Conservation (phyloP, 2,797 vertebrate species). For the Anguilla pacifica region DNA sequence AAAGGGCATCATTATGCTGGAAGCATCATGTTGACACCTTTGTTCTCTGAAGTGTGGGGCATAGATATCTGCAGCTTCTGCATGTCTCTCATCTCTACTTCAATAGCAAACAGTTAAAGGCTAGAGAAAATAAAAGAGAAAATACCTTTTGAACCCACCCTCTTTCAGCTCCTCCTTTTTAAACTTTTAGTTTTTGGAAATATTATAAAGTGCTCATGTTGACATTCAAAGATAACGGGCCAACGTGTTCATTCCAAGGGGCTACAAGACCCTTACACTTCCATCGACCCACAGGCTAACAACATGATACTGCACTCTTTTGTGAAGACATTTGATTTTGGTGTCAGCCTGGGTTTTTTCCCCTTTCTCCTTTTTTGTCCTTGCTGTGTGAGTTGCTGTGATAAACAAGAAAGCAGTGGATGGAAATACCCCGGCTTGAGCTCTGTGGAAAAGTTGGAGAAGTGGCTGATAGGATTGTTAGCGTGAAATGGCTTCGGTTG, state of each 20-base stretch:
- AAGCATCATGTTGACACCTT: slow-evolving; percentile 5
- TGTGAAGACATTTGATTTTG: slow-evolving; percentile 7
- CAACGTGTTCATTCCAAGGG: background rate
- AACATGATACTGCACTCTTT: background rate
- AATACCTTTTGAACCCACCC: background rate
- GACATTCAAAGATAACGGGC: slow-evolving; percentile 18
- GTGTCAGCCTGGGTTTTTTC: background rate
- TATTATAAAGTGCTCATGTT: background rate
- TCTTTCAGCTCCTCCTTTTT: background rate
- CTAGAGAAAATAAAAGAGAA: slow-evolving; percentile 14
- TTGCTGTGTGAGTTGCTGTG: slow-evolving; percentile 14
- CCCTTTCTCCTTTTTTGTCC: background rate
- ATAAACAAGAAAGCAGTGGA: slow-evolving; percentile 14
- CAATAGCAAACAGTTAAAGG: slow-evolving; percentile 26
- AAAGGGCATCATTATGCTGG: slow-evolving; percentile 3
- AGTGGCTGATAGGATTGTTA: slow-evolving; percentile 37
- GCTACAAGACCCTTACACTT: background rate
- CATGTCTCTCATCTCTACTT: slow-evolving; percentile 13
- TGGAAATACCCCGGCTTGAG: slow-evolving; percentile 9
- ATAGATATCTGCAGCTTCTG: background rate
- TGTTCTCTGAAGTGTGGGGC: slow-evolving; percentile 18
- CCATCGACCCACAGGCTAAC: background rate
- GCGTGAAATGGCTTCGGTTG: slow-evolving; percentile 35
- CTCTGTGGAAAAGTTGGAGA: slow-evolving; percentile 36
- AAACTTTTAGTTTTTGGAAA: slow-evolving; percentile 19